Percentiles rank a stretch among this genome's conserved stretches.
Conservation (phyloP, 2,888 invertebrate genomes). For the Alloscopus bannaensis region DNA sequence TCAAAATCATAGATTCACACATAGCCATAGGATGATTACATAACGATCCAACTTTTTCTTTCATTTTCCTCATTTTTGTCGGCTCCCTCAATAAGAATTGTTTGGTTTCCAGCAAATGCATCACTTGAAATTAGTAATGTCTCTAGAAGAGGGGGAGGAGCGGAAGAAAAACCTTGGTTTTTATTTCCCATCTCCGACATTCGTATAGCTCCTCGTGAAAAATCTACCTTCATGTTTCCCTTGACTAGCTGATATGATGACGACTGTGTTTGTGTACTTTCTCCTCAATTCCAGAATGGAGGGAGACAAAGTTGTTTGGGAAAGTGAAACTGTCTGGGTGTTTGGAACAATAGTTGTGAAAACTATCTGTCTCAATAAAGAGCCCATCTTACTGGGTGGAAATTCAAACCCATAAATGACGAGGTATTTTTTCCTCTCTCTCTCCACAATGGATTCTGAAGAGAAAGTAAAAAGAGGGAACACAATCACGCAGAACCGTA, state of each 20-base stretch:
- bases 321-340: conserved; percentile 29
- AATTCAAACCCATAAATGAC: conserved; percentile 70
- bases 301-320: conserved; percentile 51
- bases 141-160: no score
- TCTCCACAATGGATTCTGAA: conserved; percentile 52
- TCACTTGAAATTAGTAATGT: no score
- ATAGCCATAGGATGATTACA: conserved; percentile 46
- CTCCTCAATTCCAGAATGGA: neutral
- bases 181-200: conserved; percentile 1
- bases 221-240: no score
- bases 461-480: conserved; percentile 38
- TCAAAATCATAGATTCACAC: conserved; percentile 39
- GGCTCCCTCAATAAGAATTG: conserved; percentile 29
- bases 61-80: conserved; percentile 50
- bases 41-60: conserved; percentile 60
- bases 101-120: conserved; percentile 46
- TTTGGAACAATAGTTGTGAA: conserved; percentile 69
- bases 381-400: conserved; percentile 62
- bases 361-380: conserved; percentile 72
- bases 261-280: conserved; percentile 3
- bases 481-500: conserved; percentile 7
- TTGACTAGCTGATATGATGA: conserved; percentile 58
- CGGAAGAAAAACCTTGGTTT: no score
- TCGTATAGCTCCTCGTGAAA: no score
- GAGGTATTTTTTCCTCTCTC: no score